Conservation (phyloP, 2,113 vertebrate genomes). For the Meles meles region DNA sequence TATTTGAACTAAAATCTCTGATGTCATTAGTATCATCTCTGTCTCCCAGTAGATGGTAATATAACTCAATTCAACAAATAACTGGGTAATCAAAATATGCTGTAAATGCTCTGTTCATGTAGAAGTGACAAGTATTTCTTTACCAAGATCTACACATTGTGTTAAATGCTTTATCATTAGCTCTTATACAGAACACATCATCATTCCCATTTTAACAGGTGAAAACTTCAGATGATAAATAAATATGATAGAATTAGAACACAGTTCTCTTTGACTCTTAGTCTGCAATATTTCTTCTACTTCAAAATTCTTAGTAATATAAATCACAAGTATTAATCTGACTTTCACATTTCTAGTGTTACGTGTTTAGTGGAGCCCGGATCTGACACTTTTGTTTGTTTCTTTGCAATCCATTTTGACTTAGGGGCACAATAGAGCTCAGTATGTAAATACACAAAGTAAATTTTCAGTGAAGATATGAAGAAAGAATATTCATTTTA, state of each 20-base stretch:
- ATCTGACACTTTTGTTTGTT: background rate
- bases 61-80: background rate
- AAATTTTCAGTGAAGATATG: background rate
- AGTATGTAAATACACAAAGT: background rate
- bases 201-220: background rate
- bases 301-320: background rate
- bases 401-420: background rate
- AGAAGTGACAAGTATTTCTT: background rate
- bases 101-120: background rate
- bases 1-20: constrained; percentile 16
- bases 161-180: background rate
- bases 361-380: background rate
- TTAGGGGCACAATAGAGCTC: background rate
- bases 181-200: background rate
- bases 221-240: background rate
- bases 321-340: background rate
- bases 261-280: background rate
- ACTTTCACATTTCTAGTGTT: background rate
- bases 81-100: background rate
- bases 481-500: background rate
- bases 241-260: background rate
- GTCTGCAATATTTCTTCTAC: background rate
- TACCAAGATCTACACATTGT: background rate
- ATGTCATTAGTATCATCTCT: background rate
- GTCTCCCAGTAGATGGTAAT: background rate